Evolutionary conservation across 2,797 vertebrate genomes (phyloP), one percentile per base, ranked within the genome.

Genomic region (Microchirus variegatus): DNA sequence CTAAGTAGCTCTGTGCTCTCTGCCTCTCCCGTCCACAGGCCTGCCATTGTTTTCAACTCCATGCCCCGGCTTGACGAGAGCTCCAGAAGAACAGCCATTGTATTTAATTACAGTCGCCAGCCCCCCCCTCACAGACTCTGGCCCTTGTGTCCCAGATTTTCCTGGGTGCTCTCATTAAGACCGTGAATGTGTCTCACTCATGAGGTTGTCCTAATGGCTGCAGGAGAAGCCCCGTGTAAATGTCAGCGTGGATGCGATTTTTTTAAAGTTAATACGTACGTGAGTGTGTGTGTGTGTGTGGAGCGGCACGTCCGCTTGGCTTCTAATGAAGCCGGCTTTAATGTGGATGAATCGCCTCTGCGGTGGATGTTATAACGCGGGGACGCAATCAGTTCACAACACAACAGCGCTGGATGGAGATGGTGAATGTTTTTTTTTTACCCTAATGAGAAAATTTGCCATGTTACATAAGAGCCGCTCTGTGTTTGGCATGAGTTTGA

Each of bases 61-160:
- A 79, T 85, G 82, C 82, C 78, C 82, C 75, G 19, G 77, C 74
- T 81, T 80, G 84, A 88, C 85, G n/a, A 73, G 53, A 83, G 64
- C 85, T 89, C 85, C 85, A 88, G 86, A 90, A 91, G 89, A 82
- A 82, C 82, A 77, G 87, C 87, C 81, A 87, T 90, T 92, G 92
- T 92, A 87, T 90, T 92, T 91, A 91, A 92, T 92, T 92, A 91
- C 91, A 91, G 87, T 88, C 72, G 70, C 86, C 86, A 82, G 86
- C 85, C 82, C 86, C 85, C 82, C 86, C 82, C 81, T 82, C 74
- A 67, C 83, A 87, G 86, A 88, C 86, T 87, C 77, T 86, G 75
- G 80, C 90, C 86, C 89, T 83, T 72, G 86, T 87, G 91, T 87
- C 90, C 90, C 89, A 91, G 88, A 90, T 93, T 90, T 91, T 73